These are phyloP conservation scores for Psix sp. DNA, from an alignment of 1,140 invertebrate genomes.

Conservation along the genomic window DNA sequence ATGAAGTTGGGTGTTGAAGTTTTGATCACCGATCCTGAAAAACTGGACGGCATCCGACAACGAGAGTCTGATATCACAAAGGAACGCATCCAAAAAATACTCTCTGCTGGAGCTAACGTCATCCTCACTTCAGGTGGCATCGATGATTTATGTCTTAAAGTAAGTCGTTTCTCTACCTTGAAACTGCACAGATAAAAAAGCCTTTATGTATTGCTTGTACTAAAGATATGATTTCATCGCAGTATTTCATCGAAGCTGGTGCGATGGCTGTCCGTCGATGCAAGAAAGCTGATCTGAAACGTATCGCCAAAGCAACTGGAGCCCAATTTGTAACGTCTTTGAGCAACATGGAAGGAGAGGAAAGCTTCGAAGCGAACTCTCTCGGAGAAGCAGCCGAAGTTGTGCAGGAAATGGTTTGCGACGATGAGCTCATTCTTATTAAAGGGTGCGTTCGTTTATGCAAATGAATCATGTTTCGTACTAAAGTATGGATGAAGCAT, in stretches of 20 bases:
- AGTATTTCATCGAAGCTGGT: slow-evolving; percentile 97
- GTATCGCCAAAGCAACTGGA: slow-evolving; percentile 99
- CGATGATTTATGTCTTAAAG: slow-evolving; percentile 98
- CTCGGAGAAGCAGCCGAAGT: slow-evolving; percentile 98
- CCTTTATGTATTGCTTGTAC: too few species aligned
- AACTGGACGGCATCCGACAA: slow-evolving; percentile 95
- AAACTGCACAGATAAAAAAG: too few species aligned
- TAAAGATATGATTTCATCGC: too few species aligned
- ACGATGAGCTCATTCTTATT: slow-evolving; percentile 98
- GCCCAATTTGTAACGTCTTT: slow-evolving; percentile 94
- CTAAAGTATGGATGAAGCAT: too few species aligned
- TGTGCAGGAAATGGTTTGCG: slow-evolving; percentile 95
- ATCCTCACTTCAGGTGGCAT: slow-evolving; percentile 97
- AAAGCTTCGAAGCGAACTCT: slow-evolving; percentile 93
- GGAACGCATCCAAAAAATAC: slow-evolving; percentile 97
- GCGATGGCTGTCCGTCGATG: slow-evolving; percentile 98
- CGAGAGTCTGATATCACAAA: slow-evolving; percentile 98
- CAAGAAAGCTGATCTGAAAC: slow-evolving; percentile 96
- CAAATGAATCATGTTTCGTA: too few species aligned
- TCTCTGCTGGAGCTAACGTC: slow-evolving; percentile 96
- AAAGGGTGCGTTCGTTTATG: too few species aligned
- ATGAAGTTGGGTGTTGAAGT: slow-evolving; percentile 99
- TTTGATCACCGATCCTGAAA: slow-evolving; percentile 94
- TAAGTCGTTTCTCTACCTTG: slow-evolving; percentile 53
- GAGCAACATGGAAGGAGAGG: slow-evolving; percentile 98